phyloP scores from a whole-genome alignment of 2,113 vertebrate species.

The Notarius quadriscutis region DNA sequence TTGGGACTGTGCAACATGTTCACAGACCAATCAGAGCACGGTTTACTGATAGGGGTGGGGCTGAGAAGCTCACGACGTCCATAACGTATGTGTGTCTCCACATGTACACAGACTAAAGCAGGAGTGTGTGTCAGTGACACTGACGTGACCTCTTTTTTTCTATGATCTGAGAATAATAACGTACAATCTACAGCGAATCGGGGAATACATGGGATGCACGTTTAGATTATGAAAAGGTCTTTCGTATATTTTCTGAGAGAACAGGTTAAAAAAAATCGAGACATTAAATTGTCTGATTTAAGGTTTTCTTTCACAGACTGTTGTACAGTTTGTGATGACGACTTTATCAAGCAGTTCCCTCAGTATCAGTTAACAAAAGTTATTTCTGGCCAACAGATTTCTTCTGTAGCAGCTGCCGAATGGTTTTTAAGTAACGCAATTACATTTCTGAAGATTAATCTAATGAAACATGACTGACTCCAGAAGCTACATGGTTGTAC shows the following conservation, averaged over 20 bases:
- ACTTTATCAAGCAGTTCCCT: background rate
- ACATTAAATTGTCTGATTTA: background rate
- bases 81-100: slow-evolving; percentile 19
- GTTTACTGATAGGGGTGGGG: background rate
- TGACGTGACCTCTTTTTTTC: slow-evolving; percentile 6
- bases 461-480: background rate
- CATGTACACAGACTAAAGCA: slow-evolving; percentile 41
- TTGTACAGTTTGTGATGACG: background rate
- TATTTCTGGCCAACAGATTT: slow-evolving; percentile 16
- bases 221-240: background rate
- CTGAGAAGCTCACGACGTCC: background rate
- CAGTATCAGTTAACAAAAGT: slow-evolving; percentile 16
- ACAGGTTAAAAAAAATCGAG: background rate
- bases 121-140: slow-evolving; percentile 25
- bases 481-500: too few species aligned
- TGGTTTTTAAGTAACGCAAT: background rate
- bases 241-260: background rate
- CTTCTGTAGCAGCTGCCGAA: background rate
- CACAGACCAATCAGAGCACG: slow-evolving; percentile 47
- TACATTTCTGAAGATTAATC: background rate
- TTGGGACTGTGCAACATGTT: slow-evolving; percentile 15
- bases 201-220: background rate
- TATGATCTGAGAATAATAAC: background rate
- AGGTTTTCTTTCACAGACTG: background rate
- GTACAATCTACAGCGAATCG: background rate